Base-by-base conservation (phyloP, 2,113 vertebrate species). In the Myotis yumanensis region DNA sequence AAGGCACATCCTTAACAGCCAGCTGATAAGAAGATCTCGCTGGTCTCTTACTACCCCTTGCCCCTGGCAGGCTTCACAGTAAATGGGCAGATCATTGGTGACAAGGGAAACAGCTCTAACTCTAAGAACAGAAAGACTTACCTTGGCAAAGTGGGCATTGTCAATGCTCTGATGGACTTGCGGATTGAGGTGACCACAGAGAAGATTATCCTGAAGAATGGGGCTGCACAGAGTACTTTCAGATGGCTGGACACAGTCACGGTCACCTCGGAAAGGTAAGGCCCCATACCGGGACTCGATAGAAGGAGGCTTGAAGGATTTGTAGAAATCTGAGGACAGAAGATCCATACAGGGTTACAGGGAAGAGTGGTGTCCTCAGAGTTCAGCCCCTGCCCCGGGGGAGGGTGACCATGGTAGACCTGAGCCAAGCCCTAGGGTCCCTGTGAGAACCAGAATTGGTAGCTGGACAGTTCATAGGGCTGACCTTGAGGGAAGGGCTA, bases 51-150 rank as follows among this genome's bases (percentile, higher is more conserved):
- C 52, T n/a, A 32, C 11, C 32, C 52, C 3, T 0, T 30, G 73
- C 57, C 69, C 68, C 81, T 22, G 93, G 73, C 91, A 99, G 99
- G 99, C 88, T 98, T 99, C 98, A 98, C 98, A 68, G 98, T 99
- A 43, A 99, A 99, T n/a, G 99, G 99, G 15, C 97, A 99, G 96
- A 98, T 99, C 90, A 99, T 99, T 80, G 99, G 99, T 64, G 99
- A 99, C 80, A 99, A 99, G 97, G 98, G 90, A 95, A 72, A 84
- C 48, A 98, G 97, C 6, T 94, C 94, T 32, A 84, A 94, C 83
- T 94, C 97, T 23, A 97, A 98, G 59, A 97, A 97, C 92, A 97
- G 98, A 12, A 99, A 98, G 80, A 99, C 99, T 0, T 99, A 99
- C 96, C 99, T 99, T 98, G 98, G 99, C 80, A 99, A 98, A 88